Evolutionary conservation across 1,140 invertebrate genomes (phyloP).

Genomic region (honey bee (Apis mellifera)): DNA sequence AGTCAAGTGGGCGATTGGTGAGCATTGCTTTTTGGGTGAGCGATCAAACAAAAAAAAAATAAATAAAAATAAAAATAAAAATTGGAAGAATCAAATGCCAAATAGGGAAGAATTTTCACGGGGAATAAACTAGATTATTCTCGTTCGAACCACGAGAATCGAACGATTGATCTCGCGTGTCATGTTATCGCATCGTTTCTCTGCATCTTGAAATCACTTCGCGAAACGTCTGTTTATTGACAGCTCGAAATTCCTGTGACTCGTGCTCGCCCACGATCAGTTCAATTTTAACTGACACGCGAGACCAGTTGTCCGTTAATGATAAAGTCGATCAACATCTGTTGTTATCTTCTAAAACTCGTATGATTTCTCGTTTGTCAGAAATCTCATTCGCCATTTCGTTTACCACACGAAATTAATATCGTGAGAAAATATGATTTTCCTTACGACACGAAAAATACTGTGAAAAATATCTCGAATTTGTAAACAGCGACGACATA

Average conservation of each 20-base stretch:
- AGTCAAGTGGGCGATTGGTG: constrained; percentile 51
- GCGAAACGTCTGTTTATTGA: constrained; percentile 17
- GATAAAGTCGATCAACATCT: constrained; percentile 36
- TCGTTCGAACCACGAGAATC: constrained; percentile 2
- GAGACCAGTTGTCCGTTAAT: constrained; percentile 10
- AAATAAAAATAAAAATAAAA: too few species aligned
- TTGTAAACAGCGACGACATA: background rate
- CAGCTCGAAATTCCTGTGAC: constrained; percentile 20
- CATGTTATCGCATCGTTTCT: constrained; percentile 4
- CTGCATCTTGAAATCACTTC: background rate
- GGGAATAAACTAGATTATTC: background rate
- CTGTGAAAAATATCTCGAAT: too few species aligned
- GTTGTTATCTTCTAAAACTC: background rate
- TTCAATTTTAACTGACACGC: constrained; percentile 30
- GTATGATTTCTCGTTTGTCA: background rate
- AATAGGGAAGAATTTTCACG: background rate
- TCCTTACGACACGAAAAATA: background rate
- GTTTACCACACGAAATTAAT: too few species aligned
- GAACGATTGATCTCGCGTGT: constrained; percentile 9
- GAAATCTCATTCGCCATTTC: background rate
- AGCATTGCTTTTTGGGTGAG: constrained; percentile 49
- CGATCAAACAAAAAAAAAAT: constrained; percentile 30
- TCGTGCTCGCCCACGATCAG: constrained; percentile 12
- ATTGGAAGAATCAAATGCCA: background rate
- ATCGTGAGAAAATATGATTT: background rate